Percentiles rank a stretch among this genome's conserved stretches.
Evolutionary conservation across 2,113 vertebrate genomes (phyloP).

Genomic region (Psammodynastes pulverulentus): DNA sequence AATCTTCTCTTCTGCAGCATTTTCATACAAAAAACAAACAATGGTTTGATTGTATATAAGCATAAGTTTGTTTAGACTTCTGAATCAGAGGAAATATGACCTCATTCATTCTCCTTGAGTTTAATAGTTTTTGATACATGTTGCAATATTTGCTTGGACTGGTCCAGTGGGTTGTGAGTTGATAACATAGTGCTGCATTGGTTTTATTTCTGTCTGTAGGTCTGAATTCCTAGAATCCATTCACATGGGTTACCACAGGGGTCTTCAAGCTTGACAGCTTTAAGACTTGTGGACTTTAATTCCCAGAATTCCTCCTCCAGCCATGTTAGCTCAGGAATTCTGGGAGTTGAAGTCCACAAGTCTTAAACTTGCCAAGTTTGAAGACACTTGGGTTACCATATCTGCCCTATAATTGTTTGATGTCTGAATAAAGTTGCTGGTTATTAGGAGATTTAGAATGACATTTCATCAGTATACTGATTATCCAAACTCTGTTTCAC

Average conservation of each 20-base stretch:
- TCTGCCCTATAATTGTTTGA: neutral
- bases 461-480: neutral
- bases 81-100: neutral
- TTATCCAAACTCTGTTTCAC: neutral
- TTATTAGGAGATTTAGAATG: neutral
- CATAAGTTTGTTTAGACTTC: neutral
- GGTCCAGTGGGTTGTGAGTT: neutral
- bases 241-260: neutral
- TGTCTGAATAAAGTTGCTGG: neutral
- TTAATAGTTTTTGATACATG: neutral
- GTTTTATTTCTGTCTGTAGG: neutral
- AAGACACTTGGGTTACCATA: neutral
- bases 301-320: too few relatives aligned
- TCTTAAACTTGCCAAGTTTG: too few relatives aligned
- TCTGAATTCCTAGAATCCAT: neutral
- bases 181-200: neutral
- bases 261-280: too few relatives aligned
- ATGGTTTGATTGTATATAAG: neutral
- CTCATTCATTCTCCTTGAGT: neutral
- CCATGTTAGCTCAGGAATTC: too few relatives aligned
- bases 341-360: too few relatives aligned
- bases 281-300: too few relatives aligned
- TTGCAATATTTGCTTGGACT: neutral
- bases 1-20: neutral
- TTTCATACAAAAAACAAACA: neutral